Evolutionary conservation across 2,888 invertebrate species (phyloP).

Genomic region (Polyommatus iphigenia): DNA sequence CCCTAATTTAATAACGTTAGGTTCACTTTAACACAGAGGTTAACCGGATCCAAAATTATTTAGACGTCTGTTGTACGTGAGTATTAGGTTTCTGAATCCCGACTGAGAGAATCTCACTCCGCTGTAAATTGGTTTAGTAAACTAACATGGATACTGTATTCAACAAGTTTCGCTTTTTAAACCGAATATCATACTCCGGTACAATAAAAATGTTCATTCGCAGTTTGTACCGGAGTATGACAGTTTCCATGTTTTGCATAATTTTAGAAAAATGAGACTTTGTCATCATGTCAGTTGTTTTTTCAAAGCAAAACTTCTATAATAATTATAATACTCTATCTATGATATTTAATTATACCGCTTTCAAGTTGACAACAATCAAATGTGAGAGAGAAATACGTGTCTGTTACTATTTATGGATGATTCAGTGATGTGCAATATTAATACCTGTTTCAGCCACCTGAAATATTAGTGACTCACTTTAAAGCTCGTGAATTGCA

Average conservation of each 20-base stretch:
- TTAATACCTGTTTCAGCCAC: conserved; percentile 63
- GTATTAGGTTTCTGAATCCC: conserved; percentile 14
- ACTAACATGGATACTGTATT: conserved; percentile 8
- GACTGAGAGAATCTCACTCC: neutral
- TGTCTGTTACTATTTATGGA: conserved; percentile 60
- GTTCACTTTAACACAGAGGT: neutral
- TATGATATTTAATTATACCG: no score
- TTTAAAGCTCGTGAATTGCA: conserved; percentile 44
- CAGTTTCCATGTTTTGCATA: no score
- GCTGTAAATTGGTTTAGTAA: conserved; percentile 10
- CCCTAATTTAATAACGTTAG: neutral
- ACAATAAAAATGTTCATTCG: neutral
- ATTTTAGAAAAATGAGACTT: no score
- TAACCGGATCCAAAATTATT: conserved; percentile 6
- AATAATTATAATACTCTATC: no score
- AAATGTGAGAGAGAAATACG: conserved; percentile 65
- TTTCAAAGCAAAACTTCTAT: no score
- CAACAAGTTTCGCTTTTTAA: neutral
- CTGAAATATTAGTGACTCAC: conserved; percentile 70
- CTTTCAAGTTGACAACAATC: neutral
- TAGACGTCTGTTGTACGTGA: conserved; percentile 5
- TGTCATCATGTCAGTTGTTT: no score
- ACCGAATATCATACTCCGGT: neutral
- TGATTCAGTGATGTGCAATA: conserved; percentile 70
- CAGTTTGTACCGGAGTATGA: neutral